Evolutionary conservation across 2,888 invertebrate genomes (phyloP).

Genomic region (Amiota mariae): DNA sequence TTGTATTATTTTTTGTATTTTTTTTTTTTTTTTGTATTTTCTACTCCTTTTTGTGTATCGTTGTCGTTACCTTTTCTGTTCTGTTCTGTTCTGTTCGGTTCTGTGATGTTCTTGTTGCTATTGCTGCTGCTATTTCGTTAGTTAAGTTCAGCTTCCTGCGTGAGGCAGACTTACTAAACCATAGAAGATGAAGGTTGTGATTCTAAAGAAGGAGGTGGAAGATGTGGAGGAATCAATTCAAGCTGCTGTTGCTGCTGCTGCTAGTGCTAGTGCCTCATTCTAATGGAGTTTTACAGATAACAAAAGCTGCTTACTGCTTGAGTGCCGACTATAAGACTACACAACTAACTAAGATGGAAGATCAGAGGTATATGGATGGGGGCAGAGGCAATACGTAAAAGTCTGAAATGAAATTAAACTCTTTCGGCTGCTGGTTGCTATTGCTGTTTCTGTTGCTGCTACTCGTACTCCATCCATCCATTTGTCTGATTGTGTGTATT

Average conservation of each 20-base stretch:
- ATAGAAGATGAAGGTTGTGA: background rate
- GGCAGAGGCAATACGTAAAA: too few relatives aligned
- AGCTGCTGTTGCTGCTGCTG: constrained; percentile 34
- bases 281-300: constrained; percentile 68
- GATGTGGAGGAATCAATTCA: too few relatives aligned
- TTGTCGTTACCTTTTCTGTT: constrained; percentile 25
- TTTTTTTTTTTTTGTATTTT: constrained; percentile 31
- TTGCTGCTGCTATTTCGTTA: constrained; percentile 53
- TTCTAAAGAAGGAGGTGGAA: too few relatives aligned
- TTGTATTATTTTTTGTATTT: constrained; percentile 26
- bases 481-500: background rate
- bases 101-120: too few relatives aligned
- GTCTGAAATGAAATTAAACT: constrained; percentile 66
- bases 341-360: constrained; percentile 14
- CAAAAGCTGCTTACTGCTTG: constrained; percentile 30
- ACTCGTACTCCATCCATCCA: background rate
- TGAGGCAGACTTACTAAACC: background rate
- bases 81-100: constrained; percentile 28
- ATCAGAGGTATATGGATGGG: too few relatives aligned
- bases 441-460: constrained; percentile 41
- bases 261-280: constrained; percentile 51
- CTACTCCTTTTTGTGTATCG: constrained; percentile 45
- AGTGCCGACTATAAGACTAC: constrained; percentile 15
- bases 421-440: constrained; percentile 57
- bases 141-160: constrained; percentile 29